phyloP scores from a whole-genome alignment of 1,140 invertebrate genomes.

The Brachystomella parvula region DNA sequence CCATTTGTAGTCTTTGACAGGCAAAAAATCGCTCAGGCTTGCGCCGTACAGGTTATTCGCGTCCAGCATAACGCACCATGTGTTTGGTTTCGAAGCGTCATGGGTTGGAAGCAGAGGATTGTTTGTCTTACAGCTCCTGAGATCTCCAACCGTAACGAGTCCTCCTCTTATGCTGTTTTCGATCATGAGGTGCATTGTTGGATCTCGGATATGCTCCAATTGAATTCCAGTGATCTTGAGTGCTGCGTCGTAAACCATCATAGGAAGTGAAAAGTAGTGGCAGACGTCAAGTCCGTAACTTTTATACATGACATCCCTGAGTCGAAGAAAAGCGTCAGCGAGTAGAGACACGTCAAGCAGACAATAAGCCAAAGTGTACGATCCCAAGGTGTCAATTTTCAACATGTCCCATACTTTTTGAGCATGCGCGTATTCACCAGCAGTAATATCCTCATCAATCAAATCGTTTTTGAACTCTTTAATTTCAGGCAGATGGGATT shows the following conservation, averaged over 20 bases:
- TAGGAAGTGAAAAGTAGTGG: constrained; percentile 38
- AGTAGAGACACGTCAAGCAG: constrained; percentile 30
- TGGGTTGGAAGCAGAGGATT: constrained; percentile 45
- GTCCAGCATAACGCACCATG: constrained; percentile 47
- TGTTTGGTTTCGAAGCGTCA: constrained; percentile 31
- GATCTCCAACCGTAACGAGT: constrained; percentile 40
- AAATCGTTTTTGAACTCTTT: constrained; percentile 25
- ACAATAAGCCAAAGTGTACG: constrained; percentile 38
- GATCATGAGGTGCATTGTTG: constrained; percentile 44
- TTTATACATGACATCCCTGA: constrained; percentile 12
- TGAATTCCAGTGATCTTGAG: constrained; percentile 19
- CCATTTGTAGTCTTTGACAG: constrained; percentile 46
- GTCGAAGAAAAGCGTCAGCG: constrained; percentile 40
- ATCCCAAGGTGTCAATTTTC: constrained; percentile 35
- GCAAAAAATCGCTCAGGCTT: constrained; percentile 46
- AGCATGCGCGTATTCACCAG: constrained; percentile 37
- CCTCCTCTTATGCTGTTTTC: constrained; percentile 39
- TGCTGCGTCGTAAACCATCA: constrained; percentile 38
- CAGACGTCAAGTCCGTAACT: constrained; percentile 35
- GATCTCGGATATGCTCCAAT: constrained; percentile 47
- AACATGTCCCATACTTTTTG: constrained; percentile 38
- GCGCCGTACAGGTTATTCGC: constrained; percentile 51
- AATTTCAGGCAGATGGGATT: constrained; percentile 28
- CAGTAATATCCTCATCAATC: neutral
- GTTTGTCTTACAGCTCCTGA: constrained; percentile 45